Percentiles rank a stretch among this genome's conserved stretches.
Evolutionary conservation across 2,113 vertebrate genomes (phyloP).

Genomic region (Probosciger aterrimus): DNA sequence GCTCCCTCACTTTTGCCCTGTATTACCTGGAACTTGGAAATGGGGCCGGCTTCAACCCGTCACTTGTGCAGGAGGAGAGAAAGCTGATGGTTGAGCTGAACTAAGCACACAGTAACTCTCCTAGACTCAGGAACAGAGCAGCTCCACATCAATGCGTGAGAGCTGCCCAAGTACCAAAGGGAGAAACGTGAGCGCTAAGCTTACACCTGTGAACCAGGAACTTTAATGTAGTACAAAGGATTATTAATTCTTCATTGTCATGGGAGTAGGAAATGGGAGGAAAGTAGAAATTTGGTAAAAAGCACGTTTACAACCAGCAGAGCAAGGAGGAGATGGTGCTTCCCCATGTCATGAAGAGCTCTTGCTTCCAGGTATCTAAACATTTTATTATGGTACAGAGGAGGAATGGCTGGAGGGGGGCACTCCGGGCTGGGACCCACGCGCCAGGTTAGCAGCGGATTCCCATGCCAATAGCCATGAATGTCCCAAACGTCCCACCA

Average conservation of each 20-base stretch:
- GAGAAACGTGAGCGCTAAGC: rapidly evolving
- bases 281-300: neutral
- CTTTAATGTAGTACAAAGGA: neutral
- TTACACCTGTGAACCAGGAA: neutral
- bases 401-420: neutral
- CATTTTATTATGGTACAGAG: conserved; percentile 49
- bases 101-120: too few relatives aligned
- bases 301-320: neutral
- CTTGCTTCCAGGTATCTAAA: neutral
- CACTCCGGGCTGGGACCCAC: neutral
- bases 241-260: neutral
- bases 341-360: neutral
- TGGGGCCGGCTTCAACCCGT: too few relatives aligned
- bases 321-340: neutral
- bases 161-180: neutral
- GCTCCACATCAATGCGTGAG: rapidly evolving
- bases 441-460: conserved; percentile 85
- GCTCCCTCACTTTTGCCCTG: rapidly evolving
- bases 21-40: neutral
- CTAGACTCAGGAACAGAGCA: rapidly evolving
- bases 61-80: neutral
- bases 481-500: conserved; percentile 95
- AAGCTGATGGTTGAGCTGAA: neutral
- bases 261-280: neutral
- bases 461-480: conserved; percentile 99